Conservation (phyloP, 2,113 vertebrate species). For the Hippolais icterina region DNA sequence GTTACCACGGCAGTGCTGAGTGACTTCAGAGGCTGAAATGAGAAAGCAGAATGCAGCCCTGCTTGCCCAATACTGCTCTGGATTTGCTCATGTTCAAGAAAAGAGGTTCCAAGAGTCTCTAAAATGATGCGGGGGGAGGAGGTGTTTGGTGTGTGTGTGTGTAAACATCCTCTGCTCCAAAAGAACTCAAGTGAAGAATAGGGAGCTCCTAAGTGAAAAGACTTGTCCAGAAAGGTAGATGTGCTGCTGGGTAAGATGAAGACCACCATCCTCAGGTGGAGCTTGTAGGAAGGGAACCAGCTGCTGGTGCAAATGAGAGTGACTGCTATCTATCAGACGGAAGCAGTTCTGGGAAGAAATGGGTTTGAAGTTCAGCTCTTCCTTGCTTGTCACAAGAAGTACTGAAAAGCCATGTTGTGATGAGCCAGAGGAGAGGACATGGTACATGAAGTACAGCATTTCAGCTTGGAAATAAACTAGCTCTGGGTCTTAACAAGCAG, state of each 20-base stretch:
- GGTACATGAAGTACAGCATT: background rate
- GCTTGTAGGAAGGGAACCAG: background rate
- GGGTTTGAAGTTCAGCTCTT: background rate
- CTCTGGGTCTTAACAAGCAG: background rate
- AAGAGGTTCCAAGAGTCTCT: background rate
- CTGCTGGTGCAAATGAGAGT: background rate
- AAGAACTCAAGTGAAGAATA: background rate
- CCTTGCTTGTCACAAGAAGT: background rate
- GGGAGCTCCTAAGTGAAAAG: background rate
- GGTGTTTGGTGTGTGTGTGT: background rate
- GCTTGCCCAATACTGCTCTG: background rate
- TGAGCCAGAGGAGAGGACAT: background rate
- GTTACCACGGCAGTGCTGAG: background rate
- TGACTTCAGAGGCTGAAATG: background rate
- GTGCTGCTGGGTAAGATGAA: background rate
- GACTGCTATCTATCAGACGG: background rate
- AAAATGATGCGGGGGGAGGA: background rate
- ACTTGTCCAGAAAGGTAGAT: background rate
- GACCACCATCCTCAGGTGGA: background rate
- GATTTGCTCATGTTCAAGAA: background rate
- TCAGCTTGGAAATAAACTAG: background rate
- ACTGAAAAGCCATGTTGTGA: background rate
- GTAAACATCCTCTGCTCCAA: background rate
- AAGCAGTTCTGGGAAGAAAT: background rate
- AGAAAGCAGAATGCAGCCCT: background rate